Conservation (phyloP, 2,113 vertebrate genomes). For the Chloebia gouldiae region DNA sequence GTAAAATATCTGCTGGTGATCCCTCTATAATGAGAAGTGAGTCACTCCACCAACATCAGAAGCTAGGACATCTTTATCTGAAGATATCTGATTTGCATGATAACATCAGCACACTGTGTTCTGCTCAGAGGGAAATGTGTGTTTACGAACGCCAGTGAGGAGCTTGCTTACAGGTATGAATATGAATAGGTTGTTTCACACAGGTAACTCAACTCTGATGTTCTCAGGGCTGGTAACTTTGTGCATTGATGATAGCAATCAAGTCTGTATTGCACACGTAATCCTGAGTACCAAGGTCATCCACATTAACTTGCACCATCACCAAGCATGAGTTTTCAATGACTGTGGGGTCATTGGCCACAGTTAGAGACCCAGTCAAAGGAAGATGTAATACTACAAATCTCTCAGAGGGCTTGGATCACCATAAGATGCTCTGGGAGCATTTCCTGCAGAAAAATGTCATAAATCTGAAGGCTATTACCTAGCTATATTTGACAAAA, state of each 20-base stretch:
- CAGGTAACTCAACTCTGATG: slow-evolving; percentile 29
- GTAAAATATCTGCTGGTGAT: neutral
- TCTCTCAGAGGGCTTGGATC: neutral
- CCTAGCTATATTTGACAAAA: neutral
- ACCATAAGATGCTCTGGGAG: neutral
- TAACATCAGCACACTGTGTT: slow-evolving; percentile 12
- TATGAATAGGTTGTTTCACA: neutral
- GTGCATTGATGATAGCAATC: slow-evolving; percentile 1
- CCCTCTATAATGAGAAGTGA: neutral
- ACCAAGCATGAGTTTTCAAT: neutral
- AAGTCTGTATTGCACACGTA: neutral
- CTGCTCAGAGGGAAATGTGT: neutral
- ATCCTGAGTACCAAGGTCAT: neutral
- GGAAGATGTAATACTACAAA: neutral
- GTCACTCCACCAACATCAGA: neutral
- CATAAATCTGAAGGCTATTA: neutral
- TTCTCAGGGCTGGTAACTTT: slow-evolving; percentile 26
- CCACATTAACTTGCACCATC: neutral
- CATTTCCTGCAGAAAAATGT: neutral
- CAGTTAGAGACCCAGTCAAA: neutral
- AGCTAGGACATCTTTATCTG: neutral
- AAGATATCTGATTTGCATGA: neutral
- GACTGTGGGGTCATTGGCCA: neutral
- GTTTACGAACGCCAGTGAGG: slow-evolving; percentile 5
- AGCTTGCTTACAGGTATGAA: neutral